Conservation (phyloP, 2,113 vertebrate species). For the Malurus cyaneus region DNA sequence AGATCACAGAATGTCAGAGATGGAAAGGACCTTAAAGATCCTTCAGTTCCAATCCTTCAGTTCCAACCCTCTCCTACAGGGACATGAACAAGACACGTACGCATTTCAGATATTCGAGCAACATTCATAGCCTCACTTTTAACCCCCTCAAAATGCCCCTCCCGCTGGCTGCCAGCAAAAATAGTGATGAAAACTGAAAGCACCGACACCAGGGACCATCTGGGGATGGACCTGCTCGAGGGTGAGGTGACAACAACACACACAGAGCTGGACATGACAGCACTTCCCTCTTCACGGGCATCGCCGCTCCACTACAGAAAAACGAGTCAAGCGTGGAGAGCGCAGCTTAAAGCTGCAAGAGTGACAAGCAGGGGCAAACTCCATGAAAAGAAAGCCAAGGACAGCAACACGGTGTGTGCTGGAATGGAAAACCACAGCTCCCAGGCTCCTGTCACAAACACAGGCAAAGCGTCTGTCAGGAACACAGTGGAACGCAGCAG, state of each 20-base stretch:
- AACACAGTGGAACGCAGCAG: not conserved
- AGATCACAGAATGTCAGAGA: not conserved
- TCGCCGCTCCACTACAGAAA: not conserved
- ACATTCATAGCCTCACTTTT: not conserved
- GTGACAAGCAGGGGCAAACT: not conserved
- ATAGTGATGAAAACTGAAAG: not conserved
- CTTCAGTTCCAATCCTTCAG: not conserved
- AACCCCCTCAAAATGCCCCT: not conserved
- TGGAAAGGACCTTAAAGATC: not conserved
- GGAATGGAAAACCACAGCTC: not conserved
- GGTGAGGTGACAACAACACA: not conserved
- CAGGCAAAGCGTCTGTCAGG: not conserved
- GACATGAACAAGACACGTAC: not conserved
- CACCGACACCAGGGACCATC: not conserved
- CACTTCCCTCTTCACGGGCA: not conserved
- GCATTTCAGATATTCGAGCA: not conserved
- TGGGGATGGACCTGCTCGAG: not conserved
- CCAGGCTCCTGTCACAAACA: not conserved
- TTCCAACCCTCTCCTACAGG: not conserved
- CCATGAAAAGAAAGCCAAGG: not conserved
- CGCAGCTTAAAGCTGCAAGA: not conserved
- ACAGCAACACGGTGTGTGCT: fast-evolving
- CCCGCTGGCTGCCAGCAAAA: not conserved
- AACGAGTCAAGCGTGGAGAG: not conserved
- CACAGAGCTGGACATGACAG: not conserved